A percentile compares a stretch with the other conserved stretches of the same genome.
These are phyloP conservation scores for Paelopatides confundens DNA, from an alignment of 53 echinoderm and acorn worm genomes.

Conservation along the genomic window DNA sequence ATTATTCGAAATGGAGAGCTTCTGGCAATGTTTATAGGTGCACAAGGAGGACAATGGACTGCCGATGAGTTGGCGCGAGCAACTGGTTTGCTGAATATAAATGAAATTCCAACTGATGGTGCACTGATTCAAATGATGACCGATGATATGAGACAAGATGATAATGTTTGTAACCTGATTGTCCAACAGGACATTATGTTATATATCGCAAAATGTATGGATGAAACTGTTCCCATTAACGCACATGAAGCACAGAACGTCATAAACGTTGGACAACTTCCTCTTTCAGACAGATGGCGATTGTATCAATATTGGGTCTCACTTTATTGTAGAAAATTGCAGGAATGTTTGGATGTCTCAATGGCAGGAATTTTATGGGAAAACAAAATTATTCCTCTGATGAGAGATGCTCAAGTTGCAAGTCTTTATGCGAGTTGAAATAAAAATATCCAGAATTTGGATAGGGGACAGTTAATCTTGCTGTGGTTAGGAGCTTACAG, in stretches of 20 bases:
- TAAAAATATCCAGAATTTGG: not conserved
- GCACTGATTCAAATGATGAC: not conserved
- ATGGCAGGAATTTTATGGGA: not conserved
- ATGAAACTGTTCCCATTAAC: slow-evolving; percentile 10
- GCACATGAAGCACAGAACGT: not conserved
- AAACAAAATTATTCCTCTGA: not conserved
- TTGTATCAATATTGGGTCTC: slow-evolving; percentile 34
- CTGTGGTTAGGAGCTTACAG: slow-evolving; percentile 27
- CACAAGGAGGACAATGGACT: not conserved
- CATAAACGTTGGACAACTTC: not conserved
- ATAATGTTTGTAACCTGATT: not conserved
- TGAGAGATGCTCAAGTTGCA: not conserved
- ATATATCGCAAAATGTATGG: slow-evolving; percentile 2
- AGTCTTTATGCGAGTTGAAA: not conserved
- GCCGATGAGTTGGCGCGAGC: not conserved
- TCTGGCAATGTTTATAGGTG: not conserved
- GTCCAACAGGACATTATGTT: not conserved
- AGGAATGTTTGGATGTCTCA: not conserved
- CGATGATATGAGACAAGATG: not conserved
- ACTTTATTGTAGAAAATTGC: slow-evolving; percentile 2
- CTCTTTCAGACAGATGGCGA: not conserved
- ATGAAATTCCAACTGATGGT: not conserved
- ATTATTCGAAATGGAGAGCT: not conserved
- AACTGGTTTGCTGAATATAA: not conserved
- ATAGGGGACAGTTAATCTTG: not conserved